A percentile compares a stretch with the other conserved stretches of the same genome.
phyloP scores from a whole-genome alignment of 2,797 vertebrate species.

The Alca torda region DNA sequence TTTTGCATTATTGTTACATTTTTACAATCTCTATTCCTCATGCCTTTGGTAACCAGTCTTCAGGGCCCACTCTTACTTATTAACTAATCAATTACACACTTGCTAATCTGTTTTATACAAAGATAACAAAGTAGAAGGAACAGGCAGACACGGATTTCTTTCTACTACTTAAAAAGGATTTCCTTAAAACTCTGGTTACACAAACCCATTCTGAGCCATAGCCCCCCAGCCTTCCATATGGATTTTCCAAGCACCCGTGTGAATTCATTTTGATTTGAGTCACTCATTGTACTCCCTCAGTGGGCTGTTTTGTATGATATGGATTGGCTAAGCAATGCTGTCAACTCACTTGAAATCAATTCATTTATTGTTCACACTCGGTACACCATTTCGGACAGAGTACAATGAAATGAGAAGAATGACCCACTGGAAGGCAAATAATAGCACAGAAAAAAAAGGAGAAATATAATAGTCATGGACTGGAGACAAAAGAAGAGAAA shows the following conservation, averaged over 20 bases:
- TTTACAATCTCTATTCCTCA: not conserved
- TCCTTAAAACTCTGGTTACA: not conserved
- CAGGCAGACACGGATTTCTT: not conserved
- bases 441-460: not conserved
- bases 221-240: not conserved
- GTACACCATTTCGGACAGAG: not conserved
- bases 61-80: not conserved
- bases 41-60: not conserved
- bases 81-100: slow-evolving; percentile 35
- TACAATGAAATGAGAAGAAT: slow-evolving; percentile 5
- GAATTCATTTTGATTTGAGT: slow-evolving; percentile 35
- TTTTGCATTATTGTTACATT: not conserved
- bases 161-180: not conserved
- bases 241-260: slow-evolving; percentile 2
- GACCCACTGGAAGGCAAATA: slow-evolving; percentile 12
- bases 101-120: not conserved
- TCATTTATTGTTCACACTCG: slow-evolving; percentile 28
- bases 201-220: not conserved
- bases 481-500: slow-evolving; percentile 30
- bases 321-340: not conserved
- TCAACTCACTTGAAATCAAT: slow-evolving; percentile 45
- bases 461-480: not conserved
- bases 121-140: slow-evolving; percentile 3
- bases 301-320: not conserved
- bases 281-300: not conserved